These are phyloP conservation scores for Parasteatoda lunata DNA, from an alignment of 2,888 invertebrate genomes.

Conservation along the genomic window DNA sequence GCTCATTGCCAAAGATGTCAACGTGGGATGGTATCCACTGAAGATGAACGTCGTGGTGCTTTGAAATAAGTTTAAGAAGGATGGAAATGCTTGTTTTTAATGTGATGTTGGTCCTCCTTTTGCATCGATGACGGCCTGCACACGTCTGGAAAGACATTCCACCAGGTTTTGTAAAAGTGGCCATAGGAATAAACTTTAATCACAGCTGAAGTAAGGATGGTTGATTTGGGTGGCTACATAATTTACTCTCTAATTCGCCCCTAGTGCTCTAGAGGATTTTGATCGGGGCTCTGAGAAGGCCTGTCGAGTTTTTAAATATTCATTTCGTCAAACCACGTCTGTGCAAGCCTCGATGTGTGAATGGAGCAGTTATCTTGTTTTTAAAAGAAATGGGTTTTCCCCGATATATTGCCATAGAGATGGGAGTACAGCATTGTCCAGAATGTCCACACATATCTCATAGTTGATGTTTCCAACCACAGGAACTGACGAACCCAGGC, in stretches of 20 bases:
- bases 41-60: too few relatives aligned
- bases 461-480: not conserved
- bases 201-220: not conserved
- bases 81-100: too few relatives aligned
- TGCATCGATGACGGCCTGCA: not conserved
- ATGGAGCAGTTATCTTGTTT: not conserved
- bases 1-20: too few relatives aligned
- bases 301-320: not conserved
- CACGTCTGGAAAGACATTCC: not conserved
- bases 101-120: not conserved
- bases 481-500: not conserved
- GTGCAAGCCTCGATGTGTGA: not conserved
- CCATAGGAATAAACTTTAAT: not conserved
- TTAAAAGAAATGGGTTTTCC: not conserved
- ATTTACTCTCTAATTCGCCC: not conserved
- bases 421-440: slow-evolving; percentile 1
- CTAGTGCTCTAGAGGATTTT: not conserved
- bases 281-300: not conserved
- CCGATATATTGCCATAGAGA: not conserved
- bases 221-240: not conserved
- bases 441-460: not conserved
- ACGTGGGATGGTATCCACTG: too few relatives aligned
- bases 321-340: slow-evolving; percentile 4
- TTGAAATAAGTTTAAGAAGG: too few relatives aligned
- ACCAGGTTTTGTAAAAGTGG: not conserved